phyloP scores from a whole-genome alignment of 2,113 vertebrate genomes.

The Anseranas semipalmata region DNA sequence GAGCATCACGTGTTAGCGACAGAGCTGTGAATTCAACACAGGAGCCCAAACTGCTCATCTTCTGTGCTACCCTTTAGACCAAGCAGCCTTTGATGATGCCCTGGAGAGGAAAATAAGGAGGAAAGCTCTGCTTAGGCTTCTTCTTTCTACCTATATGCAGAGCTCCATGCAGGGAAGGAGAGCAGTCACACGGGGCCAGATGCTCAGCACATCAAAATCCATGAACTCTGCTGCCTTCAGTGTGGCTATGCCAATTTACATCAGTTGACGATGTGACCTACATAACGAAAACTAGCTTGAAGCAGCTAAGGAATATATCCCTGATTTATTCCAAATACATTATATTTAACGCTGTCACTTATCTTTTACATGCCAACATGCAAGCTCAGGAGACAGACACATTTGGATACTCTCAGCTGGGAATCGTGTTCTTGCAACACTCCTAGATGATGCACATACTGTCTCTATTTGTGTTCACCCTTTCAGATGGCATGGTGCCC shows the following conservation, averaged over 20 bases:
- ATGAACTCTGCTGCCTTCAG: background rate
- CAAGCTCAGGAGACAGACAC: conserved; percentile 39
- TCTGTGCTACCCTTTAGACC: background rate
- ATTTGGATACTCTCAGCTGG: conserved; percentile 47
- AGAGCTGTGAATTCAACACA: background rate
- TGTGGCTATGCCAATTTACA: background rate
- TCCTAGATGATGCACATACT: conserved; percentile 49
- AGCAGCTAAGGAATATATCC: background rate
- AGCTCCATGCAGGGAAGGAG: background rate
- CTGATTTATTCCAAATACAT: background rate
- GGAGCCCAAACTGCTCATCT: background rate
- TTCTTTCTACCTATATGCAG: no score
- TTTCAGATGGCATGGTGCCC: conserved; percentile 56
- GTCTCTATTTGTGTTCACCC: conserved; percentile 54
- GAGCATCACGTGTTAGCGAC: background rate
- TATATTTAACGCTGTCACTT: background rate
- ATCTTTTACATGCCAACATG: conserved; percentile 11
- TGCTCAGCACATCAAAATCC: background rate
- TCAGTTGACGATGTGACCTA: background rate
- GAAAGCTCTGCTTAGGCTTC: background rate
- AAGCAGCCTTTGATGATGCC: background rate
- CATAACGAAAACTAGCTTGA: background rate
- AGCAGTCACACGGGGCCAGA: background rate
- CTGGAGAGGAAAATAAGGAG: background rate
- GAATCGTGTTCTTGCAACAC: conserved; percentile 27